Base-by-base conservation (phyloP, 1,140 invertebrate species). In the Saccostrea echinata region DNA sequence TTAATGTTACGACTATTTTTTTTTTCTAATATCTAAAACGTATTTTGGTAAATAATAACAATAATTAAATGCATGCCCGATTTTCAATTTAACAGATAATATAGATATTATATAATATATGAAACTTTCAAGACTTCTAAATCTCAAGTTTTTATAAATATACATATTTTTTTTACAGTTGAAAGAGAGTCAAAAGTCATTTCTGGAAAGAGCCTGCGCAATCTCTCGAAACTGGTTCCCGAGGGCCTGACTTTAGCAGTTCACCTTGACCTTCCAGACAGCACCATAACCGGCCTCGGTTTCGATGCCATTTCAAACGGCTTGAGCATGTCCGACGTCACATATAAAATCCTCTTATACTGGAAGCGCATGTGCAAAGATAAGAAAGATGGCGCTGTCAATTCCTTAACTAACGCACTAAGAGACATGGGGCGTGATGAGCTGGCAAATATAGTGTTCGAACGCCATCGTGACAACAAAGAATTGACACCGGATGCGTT, bases 291-390 rank as follows among this genome's bases (percentile, higher is more conserved):
- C 0, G 94, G 94, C 16, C 92, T 95, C 12, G 94, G 94, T 18
- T 95, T 95, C 85, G 94, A 95, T 90, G 94, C 94, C 24, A 92
- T 95, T 57, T 92, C 93, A 21, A 94, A 94, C 86, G 93, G 93
- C 43, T 90, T 93, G 0, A 92, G 88, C 68, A 93, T 95, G 91
- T 88, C 91, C 0, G 94, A 94, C 83, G 93, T 95, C 16, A 94
- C 94, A 6, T 95, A 95, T 90, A 94, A 93, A 85, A 94, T 95
- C 33, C 89, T 95, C 43, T 90, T 95, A 0, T 91, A 93, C 88
- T 95, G 94, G 94, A 95, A 95, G 84, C 90, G 94, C 16, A 90
- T 91, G 55, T 87, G 90, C 64, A 93, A 92, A 86, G 92, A 92
- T 81, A 92, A 92, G 64, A 92, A 91, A n/a, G 92, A 93, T 51